Base-by-base conservation (phyloP, 1,140 invertebrate genomes). In the Heterodera schachtii region DNA sequence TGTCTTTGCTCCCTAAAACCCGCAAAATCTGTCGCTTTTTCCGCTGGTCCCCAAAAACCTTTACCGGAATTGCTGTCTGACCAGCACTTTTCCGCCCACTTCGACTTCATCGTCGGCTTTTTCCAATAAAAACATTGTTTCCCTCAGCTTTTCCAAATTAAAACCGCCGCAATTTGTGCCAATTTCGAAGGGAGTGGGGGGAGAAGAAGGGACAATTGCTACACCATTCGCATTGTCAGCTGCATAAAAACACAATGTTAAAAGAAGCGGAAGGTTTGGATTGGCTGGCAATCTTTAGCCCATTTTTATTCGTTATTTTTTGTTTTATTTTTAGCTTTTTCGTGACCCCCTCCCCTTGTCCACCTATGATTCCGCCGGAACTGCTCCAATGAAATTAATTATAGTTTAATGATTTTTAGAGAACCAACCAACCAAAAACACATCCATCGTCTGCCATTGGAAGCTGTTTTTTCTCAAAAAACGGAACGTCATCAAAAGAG, bases 71-170 rank as follows among this genome's bases (percentile, higher is more conserved):
- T 78, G 47, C 44, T 78, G 77, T 66, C 19, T 71, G 41, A 49
- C 44, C 44, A 78, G 49, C 44, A 78, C 13, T 78, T 78, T 78
- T 21, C 77, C 77, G 49, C n/a, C 52, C 47, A 78, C 43, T 21
- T 78, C 21, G 31, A 78, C 57, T 69, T 41, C 47, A 69, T 60
- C 44, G 47, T 78, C 77, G 70, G 21, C 31, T 44, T 44, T 52
- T 69, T 43, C 70, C 52, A 78, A 19, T n/a, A 21, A 43, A 49
- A 16, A 19, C 52, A 69, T 71, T 9, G 70, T n/a, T 43, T 78
- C 5, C 4, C 46, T 47, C 21, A 78, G 19, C 41, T 46, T 70
- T 71, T 78, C 47, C 8, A 70, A 11, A 49, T 47, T 46, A 31
- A 69, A 52, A 69, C 13, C 47, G 7, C 66, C 49, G 70, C 70